A percentile compares a stretch with the other conserved stretches of the same genome.
Conservation (phyloP, 1,140 invertebrate genomes). For the Procambarus clarkii region DNA sequence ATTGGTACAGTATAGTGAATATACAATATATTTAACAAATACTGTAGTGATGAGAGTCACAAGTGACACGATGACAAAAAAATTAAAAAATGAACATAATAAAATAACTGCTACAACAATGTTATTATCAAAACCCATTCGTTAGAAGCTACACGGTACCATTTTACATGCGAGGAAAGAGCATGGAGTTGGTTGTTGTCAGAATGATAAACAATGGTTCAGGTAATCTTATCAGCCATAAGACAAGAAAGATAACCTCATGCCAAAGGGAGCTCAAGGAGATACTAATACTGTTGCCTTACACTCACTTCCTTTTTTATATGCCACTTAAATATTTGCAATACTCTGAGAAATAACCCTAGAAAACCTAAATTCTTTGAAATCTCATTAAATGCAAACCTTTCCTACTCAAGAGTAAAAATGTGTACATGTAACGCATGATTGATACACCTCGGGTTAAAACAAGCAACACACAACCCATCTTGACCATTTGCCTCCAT, state of each 20-base stretch:
- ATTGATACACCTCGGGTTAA: background rate
- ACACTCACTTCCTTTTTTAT: background rate
- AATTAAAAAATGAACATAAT: too few species aligned
- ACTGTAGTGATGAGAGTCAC: too few species aligned
- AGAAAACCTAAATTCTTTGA: background rate
- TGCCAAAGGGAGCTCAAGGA: background rate
- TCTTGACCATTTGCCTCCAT: background rate
- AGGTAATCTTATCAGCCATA: background rate
- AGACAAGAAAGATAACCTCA: conserved; percentile 2
- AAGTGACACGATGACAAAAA: too few species aligned
- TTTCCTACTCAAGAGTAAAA: background rate
- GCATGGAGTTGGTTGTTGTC: too few species aligned
- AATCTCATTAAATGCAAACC: background rate
- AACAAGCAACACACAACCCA: background rate
- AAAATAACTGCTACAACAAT: too few species aligned
- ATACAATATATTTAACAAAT: too few species aligned
- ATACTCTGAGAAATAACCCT: background rate
- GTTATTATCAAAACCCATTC: too few species aligned
- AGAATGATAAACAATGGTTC: background rate
- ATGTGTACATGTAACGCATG: background rate
- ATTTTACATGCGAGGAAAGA: too few species aligned
- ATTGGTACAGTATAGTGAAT: too few species aligned
- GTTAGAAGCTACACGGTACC: too few species aligned
- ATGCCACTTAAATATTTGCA: background rate
- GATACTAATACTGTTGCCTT: background rate